A percentile compares a stretch with the other conserved stretches of the same genome.
Conservation (phyloP, 2,797 vertebrate species). For the Notamacropus eugenii region DNA sequence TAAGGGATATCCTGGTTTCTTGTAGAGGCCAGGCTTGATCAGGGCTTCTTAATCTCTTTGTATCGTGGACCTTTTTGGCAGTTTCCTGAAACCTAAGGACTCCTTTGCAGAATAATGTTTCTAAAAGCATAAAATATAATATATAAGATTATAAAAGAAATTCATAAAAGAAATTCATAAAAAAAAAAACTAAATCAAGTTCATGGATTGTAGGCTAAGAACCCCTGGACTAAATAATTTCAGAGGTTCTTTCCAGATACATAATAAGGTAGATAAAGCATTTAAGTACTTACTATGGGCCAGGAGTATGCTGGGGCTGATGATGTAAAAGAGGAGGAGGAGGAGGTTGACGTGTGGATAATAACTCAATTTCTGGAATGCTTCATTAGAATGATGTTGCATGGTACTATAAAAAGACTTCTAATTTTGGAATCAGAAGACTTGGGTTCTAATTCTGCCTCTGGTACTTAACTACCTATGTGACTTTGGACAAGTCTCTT, state of each 20-base stretch:
- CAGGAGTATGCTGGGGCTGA: not conserved
- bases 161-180: not conserved
- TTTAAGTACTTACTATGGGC: not conserved
- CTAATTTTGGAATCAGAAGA: not conserved
- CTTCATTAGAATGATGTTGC: not conserved
- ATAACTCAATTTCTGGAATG: not conserved
- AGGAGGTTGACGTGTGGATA: not conserved
- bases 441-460: not conserved
- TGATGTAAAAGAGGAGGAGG: not conserved
- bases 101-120: not conserved
- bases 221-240: not conserved
- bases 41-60: not conserved
- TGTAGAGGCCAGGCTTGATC: not conserved
- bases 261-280: not conserved
- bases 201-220: not conserved
- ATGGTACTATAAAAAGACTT: not conserved
- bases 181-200: not conserved
- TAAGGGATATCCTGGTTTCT: not conserved
- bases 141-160: not conserved
- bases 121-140: not conserved
- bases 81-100: not conserved
- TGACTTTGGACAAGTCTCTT: not conserved
- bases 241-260: not conserved
- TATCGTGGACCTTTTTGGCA: not conserved
- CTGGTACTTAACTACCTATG: not conserved